A percentile compares a stretch with the other conserved stretches of the same genome.
Evolutionary conservation across 1,140 invertebrate genomes (phyloP).

Genomic region (Melitaea cinxia): DNA sequence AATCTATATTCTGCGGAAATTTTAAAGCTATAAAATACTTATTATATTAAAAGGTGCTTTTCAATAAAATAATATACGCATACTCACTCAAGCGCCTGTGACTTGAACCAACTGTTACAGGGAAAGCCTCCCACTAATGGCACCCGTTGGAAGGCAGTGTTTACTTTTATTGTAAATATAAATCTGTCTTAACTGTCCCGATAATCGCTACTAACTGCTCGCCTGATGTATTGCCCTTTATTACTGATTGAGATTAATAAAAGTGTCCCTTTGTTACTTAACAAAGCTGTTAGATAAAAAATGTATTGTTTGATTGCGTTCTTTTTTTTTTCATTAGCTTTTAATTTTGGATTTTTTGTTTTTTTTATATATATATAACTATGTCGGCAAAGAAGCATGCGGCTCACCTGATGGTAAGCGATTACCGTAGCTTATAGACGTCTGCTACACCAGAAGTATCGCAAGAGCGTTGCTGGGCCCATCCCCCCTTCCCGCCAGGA

Average conservation of each 20-base stretch:
- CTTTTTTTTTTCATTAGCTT: neutral
- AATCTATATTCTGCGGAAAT: too few species aligned
- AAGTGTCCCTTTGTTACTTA: conserved; percentile 15
- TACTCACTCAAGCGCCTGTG: neutral
- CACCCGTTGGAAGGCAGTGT: conserved; percentile 57
- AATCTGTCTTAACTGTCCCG: conserved; percentile 75
- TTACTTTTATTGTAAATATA: conserved; percentile 80
- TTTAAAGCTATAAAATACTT: too few species aligned
- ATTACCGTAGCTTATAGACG: too few species aligned
- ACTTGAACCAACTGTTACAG: conserved; percentile 27
- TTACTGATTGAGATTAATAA: conserved; percentile 35
- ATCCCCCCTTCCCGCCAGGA: too few species aligned
- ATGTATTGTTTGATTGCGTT: too few species aligned
- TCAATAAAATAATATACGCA: neutral
- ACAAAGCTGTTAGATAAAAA: neutral
- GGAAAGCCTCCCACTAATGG: conserved; percentile 71
- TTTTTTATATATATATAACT: too few species aligned
- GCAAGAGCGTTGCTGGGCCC: too few species aligned
- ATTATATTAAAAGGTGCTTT: neutral
- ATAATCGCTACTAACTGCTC: conserved; percentile 74
- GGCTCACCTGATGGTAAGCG: too few species aligned
- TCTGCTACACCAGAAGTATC: too few species aligned
- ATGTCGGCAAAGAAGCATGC: too few species aligned
- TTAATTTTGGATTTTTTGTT: too few species aligned
- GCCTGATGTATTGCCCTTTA: conserved; percentile 50